Conservation (phyloP, 2,113 vertebrate species). For the Gnathonemus longibarbis region DNA sequence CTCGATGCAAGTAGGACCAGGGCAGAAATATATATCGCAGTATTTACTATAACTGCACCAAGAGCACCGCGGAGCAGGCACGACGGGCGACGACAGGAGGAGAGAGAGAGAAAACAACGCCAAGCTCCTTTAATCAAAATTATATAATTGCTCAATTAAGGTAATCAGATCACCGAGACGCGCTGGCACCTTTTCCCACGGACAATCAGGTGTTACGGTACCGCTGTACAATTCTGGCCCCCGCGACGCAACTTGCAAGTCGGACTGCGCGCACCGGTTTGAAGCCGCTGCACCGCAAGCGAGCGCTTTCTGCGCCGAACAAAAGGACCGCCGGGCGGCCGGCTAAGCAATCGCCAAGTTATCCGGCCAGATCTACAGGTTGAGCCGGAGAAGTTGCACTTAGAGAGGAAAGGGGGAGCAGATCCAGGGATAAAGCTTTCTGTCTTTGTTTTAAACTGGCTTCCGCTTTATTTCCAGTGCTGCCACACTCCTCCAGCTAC, state of each 20-base stretch:
- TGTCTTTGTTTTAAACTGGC: constrained; percentile 12
- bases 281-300: constrained; percentile 22
- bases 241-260: constrained; percentile 32
- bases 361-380: constrained; percentile 56
- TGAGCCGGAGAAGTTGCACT: constrained; percentile 41
- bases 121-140: constrained; percentile 24
- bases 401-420: constrained; percentile 10
- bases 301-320: constrained; percentile 23
- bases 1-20: constrained; percentile 39
- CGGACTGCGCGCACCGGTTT: constrained; percentile 21
- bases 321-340: constrained; percentile 24
- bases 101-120: constrained; percentile 31
- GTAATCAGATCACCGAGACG: constrained; percentile 34
- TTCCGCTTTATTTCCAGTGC: constrained; percentile 23
- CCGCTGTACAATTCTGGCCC: constrained; percentile 43
- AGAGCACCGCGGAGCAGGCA: constrained; percentile 26
- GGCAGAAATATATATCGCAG: constrained; percentile 31
- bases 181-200: constrained; percentile 40
- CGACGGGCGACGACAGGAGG: constrained; percentile 14
- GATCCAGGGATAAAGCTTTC: constrained; percentile 20
- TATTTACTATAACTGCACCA: constrained; percentile 50
- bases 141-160: constrained; percentile 22
- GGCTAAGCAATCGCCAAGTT: constrained; percentile 43
- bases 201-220: constrained; percentile 39
- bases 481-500: constrained; percentile 34